Evolutionary conservation across 2,888 invertebrate genomes (phyloP).

Genomic region (Parelbella ahira): DNA sequence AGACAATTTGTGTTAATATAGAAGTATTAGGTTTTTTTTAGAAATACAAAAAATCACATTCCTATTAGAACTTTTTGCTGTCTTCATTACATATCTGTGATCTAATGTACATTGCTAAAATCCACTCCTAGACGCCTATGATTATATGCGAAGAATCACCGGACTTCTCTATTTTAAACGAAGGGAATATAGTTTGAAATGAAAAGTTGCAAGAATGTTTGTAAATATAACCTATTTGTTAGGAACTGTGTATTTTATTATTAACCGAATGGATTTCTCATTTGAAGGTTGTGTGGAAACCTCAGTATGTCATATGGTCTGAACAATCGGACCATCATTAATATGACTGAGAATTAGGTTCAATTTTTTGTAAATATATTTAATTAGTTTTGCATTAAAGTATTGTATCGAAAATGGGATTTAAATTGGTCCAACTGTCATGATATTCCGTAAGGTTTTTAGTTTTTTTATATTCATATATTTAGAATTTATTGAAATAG

Average conservation of each 20-base stretch:
- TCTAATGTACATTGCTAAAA: constrained; percentile 68
- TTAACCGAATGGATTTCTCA: constrained; percentile 31
- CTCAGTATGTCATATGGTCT: constrained; percentile 18
- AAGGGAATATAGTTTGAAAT: constrained; percentile 20
- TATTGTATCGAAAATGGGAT: constrained; percentile 18
- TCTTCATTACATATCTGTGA: constrained; percentile 47
- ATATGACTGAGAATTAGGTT: constrained; percentile 77
- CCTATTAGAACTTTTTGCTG: constrained; percentile 30
- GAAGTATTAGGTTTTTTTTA: constrained; percentile 26
- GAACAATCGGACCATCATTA: constrained; percentile 33
- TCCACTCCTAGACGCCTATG: constrained; percentile 40
- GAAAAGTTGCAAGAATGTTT: constrained; percentile 6
- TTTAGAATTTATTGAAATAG: constrained; percentile 29
- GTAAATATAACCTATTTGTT: constrained; percentile 24
- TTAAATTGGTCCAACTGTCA: constrained; percentile 29
- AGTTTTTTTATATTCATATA: constrained; percentile 36
- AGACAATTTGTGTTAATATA: constrained; percentile 28
- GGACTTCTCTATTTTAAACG: constrained; percentile 10
- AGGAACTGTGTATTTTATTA: constrained; percentile 26
- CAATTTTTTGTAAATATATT: constrained; percentile 70
- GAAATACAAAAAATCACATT: constrained; percentile 35
- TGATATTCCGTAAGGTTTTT: constrained; percentile 38
- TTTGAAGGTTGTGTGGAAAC: constrained; percentile 23
- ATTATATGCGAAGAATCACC: constrained; percentile 22
- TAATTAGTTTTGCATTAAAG: constrained; percentile 44